Percentiles rank a stretch among this genome's conserved stretches.
These are phyloP conservation scores for Acrocephalus scirpaceus DNA, from an alignment of 2,797 vertebrate species.

Conservation along the genomic window DNA sequence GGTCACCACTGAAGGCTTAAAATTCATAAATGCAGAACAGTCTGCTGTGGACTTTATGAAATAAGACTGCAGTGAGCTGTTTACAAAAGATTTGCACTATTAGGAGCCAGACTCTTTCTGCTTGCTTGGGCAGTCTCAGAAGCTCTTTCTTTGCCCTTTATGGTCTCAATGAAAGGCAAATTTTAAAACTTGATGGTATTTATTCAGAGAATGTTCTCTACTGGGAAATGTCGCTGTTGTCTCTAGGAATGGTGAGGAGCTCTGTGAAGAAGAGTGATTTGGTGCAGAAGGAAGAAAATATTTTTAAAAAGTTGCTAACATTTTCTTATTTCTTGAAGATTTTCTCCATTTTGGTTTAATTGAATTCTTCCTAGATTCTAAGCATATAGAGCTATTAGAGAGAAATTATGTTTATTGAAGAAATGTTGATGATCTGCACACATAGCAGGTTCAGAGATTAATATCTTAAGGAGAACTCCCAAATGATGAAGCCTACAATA, in stretches of 20 bases:
- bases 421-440: neutral
- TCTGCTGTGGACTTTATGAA: slow-evolving; percentile 29
- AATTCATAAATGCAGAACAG: slow-evolving; percentile 18
- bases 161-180: slow-evolving; percentile 40
- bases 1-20: neutral
- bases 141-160: slow-evolving; percentile 52
- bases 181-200: slow-evolving; percentile 54
- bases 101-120: slow-evolving; percentile 17
- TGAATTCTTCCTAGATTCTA: neutral
- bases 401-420: neutral
- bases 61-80: slow-evolving; percentile 8
- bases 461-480: neutral
- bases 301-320: neutral
- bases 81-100: slow-evolving; percentile 42
- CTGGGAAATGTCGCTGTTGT: neutral
- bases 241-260: neutral
- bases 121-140: slow-evolving; percentile 34
- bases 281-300: neutral
- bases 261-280: neutral
- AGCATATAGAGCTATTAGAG: neutral
- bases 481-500: neutral
- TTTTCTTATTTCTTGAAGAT: neutral
- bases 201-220: slow-evolving; percentile 33
- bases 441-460: neutral
- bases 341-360: neutral